Base-by-base conservation (phyloP, 2,797 vertebrate species). In the Sebastes iracundus region DNA sequence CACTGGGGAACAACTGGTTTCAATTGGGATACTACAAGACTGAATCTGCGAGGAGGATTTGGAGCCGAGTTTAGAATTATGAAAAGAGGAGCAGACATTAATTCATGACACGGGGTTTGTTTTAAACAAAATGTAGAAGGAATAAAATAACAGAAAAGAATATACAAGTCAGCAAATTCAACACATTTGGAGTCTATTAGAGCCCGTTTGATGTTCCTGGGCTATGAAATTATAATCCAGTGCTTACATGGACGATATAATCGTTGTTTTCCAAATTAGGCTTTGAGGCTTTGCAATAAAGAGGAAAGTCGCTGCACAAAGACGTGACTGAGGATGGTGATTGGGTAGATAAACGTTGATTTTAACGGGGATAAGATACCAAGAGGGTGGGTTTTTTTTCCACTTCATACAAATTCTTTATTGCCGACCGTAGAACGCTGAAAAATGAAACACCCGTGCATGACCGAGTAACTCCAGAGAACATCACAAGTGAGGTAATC, bases 401-500 rank as follows among this genome's bases (percentile, higher is more conserved):
- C 35, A 63, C 61, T 72, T 85, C 84, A 60, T 33, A 77, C 82
- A 87, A 75, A 82, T 89, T 80, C 16, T 85, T 85, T 79, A 83
- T 87, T 80, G 70, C 89, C 68, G 85, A 81, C 77, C 74, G 49
- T 74, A 49, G 67, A 85, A 79, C 64, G 25, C 35, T 77, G 83
- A 89, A 91, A 88, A 94, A 92, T 90, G 87, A 94, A 93, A 94
- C 87, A 90, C 85, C 83, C 87, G 69, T 84, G 94, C 94, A 95
- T 95, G 93, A 93, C 93, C 91, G 95, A 96, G 96, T 93, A 94
- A 96, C 96, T 96, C 95, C 90, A 81, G 86, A 85, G 80, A 88
- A 92, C 82, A 87, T 90, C 84, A 86, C 75, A 89, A 64, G 87
- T 93, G 96, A 96, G 94, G 95, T 97, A 97, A 98, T 98, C 96